Percentiles rank a stretch among this genome's conserved stretches.
Evolutionary conservation across 2,888 invertebrate genomes (phyloP).

Genomic region (Hemicrepidius hirtus): DNA sequence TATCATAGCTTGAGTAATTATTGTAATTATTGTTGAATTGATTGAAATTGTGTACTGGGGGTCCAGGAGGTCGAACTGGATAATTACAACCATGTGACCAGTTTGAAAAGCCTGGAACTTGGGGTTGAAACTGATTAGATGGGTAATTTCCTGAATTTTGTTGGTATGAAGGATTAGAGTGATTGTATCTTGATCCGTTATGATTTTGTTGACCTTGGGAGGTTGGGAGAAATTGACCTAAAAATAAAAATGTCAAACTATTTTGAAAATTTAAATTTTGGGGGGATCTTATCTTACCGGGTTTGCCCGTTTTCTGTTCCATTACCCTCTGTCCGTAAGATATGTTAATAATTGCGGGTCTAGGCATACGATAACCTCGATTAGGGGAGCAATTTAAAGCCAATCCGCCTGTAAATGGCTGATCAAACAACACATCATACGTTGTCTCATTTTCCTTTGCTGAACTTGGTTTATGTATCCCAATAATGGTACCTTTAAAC

Average conservation of each 20-base stretch:
- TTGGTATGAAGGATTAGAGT: neutral
- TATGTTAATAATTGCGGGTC: slow-evolving; percentile 77
- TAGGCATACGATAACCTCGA: slow-evolving; percentile 74
- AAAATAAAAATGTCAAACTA: neutral
- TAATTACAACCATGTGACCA: slow-evolving; percentile 36
- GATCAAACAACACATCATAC: slow-evolving; percentile 89
- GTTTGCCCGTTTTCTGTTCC: slow-evolving; percentile 63
- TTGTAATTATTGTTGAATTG: slow-evolving; percentile 17
- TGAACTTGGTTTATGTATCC: slow-evolving; percentile 71
- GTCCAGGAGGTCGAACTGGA: slow-evolving; percentile 18
- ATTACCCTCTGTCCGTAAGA: slow-evolving; percentile 72
- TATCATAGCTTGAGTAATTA: slow-evolving; percentile 17
- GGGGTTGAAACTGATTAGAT: slow-evolving; percentile 17
- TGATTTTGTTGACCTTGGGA: neutral
- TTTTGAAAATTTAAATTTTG: neutral
- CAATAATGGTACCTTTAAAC: slow-evolving; percentile 89
- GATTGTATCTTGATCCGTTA: neutral
- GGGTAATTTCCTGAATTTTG: neutral
- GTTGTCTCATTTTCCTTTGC: slow-evolving; percentile 70
- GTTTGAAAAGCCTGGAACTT: slow-evolving; percentile 38
- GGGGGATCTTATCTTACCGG: slow-evolving; percentile 54
- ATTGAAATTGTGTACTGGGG: slow-evolving; percentile 23
- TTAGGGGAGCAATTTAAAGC: slow-evolving; percentile 72
- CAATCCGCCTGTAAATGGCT: slow-evolving; percentile 81
- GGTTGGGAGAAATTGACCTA: neutral